phyloP scores from a whole-genome alignment of 2,113 vertebrate species.

The Cyprinodon tularosa region DNA sequence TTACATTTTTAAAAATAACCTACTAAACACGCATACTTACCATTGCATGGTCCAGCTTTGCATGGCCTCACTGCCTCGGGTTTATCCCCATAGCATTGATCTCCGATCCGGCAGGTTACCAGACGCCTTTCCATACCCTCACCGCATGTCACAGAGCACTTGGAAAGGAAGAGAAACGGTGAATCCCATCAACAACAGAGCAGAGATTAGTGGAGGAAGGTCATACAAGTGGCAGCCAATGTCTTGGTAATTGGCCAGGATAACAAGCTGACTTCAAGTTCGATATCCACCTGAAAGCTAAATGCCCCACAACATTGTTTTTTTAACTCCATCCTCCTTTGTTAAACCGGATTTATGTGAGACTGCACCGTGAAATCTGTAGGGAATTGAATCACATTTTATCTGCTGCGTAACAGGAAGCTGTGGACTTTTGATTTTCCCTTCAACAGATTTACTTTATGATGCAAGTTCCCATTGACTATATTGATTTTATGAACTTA shows the following conservation, averaged over 20 bases:
- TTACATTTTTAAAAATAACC: too few species aligned
- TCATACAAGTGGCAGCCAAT: background rate
- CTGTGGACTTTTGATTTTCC: background rate
- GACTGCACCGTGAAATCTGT: background rate
- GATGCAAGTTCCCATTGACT: background rate
- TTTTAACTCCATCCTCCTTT: background rate
- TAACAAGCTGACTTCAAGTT: constrained; percentile 2
- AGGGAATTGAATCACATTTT: background rate
- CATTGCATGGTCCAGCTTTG: constrained; percentile 84
- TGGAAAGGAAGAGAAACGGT: background rate
- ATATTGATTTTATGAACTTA: background rate
- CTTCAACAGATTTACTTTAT: background rate
- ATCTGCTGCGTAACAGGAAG: background rate
- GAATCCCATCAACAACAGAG: background rate
- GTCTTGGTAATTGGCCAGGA: background rate
- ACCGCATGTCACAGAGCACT: constrained; percentile 95
- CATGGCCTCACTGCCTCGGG: constrained; percentile 83
- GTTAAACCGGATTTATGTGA: background rate
- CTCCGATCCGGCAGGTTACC: constrained; percentile 86
- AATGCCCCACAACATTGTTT: background rate
- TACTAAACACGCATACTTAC: constrained; percentile 70
- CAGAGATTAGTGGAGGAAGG: background rate
- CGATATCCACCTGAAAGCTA: background rate
- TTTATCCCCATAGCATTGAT: constrained; percentile 87
- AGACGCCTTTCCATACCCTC: constrained; percentile 87